Percentiles rank a stretch among this genome's conserved stretches.
Evolutionary conservation across 2,113 vertebrate species (phyloP).

Genomic region (Gyps fulvus): DNA sequence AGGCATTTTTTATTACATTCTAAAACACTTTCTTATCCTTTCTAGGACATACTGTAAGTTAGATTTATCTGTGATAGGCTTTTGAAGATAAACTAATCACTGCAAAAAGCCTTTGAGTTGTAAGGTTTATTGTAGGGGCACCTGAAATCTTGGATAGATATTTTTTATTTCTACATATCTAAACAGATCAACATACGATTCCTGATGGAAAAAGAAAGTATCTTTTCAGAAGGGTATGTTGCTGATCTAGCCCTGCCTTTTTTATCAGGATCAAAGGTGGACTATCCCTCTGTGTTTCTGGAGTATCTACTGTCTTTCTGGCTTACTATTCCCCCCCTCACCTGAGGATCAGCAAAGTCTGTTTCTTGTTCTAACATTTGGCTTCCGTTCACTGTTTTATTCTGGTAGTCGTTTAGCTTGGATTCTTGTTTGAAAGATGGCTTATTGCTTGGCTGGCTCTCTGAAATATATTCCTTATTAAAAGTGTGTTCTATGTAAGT

Average conservation of each 20-base stretch:
- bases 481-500: background rate
- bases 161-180: background rate
- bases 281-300: background rate
- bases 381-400: background rate
- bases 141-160: background rate
- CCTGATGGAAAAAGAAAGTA: background rate
- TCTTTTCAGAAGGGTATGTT: background rate
- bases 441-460: background rate
- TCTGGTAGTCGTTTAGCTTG: background rate
- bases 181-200: background rate
- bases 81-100: background rate
- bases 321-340: background rate
- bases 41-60: background rate
- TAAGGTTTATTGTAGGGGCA: background rate
- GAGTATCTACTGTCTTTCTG: background rate
- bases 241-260: background rate
- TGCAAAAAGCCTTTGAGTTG: background rate
- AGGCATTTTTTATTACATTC: too few relatives aligned
- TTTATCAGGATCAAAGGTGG: background rate
- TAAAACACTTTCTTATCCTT: background rate
- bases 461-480: background rate
- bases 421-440: background rate
- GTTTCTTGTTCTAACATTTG: background rate
- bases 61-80: background rate
- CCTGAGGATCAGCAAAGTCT: background rate